Evolutionary conservation across 2,888 invertebrate species (phyloP).

Genomic region (Pilophorus perplexus): DNA sequence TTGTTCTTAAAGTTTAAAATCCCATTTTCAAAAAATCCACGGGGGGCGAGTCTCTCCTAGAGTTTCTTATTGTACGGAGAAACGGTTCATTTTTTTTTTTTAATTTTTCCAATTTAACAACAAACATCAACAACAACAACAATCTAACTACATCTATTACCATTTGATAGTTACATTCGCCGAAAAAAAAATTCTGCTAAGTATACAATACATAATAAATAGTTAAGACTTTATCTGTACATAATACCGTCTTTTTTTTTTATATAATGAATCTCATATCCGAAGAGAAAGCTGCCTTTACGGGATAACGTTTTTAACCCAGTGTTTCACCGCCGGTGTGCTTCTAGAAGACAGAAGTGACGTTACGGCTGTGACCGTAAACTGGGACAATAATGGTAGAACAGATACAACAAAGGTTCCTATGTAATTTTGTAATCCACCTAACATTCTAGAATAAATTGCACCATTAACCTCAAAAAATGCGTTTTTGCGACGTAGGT

Average conservation of each 20-base stretch:
- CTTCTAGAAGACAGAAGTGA: too few species aligned
- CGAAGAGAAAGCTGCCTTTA: not conserved
- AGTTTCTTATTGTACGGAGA: conserved; percentile 1
- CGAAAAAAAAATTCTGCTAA: conserved; percentile 22
- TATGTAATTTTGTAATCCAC: not conserved
- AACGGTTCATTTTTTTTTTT: conserved; percentile 3
- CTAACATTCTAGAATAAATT: conserved; percentile 5
- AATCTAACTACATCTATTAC: conserved; percentile 9
- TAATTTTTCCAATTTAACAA: conserved; percentile 12
- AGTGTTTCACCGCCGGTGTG: too few species aligned
- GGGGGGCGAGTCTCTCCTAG: too few species aligned
- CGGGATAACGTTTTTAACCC: not conserved
- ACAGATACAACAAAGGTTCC: not conserved
- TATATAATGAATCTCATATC: conserved; percentile 20
- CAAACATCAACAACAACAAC: conserved; percentile 31
- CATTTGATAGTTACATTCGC: conserved; percentile 10
- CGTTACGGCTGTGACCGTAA: too few species aligned
- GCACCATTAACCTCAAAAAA: conserved; percentile 24
- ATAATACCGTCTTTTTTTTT: conserved; percentile 37
- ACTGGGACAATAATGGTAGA: conserved; percentile 8
- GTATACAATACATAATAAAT: conserved; percentile 23
- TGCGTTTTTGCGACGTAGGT: conserved; percentile 9
- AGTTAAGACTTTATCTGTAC: conserved; percentile 35
- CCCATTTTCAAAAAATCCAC: not conserved
- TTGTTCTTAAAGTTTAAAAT: not conserved